Percentiles rank a stretch among this genome's conserved stretches.
phyloP scores from a whole-genome alignment of 2,797 vertebrate species.

The Rachycentron canadum region DNA sequence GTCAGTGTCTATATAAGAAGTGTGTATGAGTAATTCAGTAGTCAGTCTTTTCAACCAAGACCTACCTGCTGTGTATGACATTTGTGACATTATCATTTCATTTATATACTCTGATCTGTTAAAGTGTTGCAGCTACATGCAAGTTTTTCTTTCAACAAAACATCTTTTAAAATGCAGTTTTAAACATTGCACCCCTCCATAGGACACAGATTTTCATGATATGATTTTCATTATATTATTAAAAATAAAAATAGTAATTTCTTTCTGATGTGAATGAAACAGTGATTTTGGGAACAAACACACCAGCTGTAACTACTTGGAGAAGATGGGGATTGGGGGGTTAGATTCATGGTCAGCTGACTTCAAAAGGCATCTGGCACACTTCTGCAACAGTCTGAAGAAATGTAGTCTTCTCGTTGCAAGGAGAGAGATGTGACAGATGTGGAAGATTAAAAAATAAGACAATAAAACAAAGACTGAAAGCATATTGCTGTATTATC shows the following conservation, averaged over 20 bases:
- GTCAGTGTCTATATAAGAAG: conserved; percentile 20
- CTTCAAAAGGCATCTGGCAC: conserved; percentile 68
- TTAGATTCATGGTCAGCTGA: conserved; percentile 59
- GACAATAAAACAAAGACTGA: conserved; percentile 35
- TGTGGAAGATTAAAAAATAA: conserved; percentile 1
- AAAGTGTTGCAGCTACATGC: background rate
- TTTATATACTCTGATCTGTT: background rate
- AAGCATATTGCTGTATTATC: conserved; percentile 69
- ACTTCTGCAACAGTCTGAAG: conserved; percentile 49
- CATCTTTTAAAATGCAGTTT: background rate
- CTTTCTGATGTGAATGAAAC: background rate
- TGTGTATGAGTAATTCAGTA: conserved; percentile 45
- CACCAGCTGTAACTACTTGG: background rate
- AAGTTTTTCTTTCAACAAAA: background rate
- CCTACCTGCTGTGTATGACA: background rate
- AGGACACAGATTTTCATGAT: background rate
- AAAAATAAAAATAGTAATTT: background rate
- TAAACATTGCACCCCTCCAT: no score
- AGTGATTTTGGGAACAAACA: background rate
- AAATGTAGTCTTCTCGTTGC: conserved; percentile 16
- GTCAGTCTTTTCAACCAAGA: conserved; percentile 32
- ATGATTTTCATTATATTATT: background rate
- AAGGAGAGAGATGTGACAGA: conserved; percentile 13
- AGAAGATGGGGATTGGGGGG: conserved; percentile 7
- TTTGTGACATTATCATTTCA: background rate